Percentiles rank a stretch among this genome's conserved stretches.
phyloP scores from a whole-genome alignment of 2,113 vertebrate genomes.

The Odocoileus hemionus region DNA sequence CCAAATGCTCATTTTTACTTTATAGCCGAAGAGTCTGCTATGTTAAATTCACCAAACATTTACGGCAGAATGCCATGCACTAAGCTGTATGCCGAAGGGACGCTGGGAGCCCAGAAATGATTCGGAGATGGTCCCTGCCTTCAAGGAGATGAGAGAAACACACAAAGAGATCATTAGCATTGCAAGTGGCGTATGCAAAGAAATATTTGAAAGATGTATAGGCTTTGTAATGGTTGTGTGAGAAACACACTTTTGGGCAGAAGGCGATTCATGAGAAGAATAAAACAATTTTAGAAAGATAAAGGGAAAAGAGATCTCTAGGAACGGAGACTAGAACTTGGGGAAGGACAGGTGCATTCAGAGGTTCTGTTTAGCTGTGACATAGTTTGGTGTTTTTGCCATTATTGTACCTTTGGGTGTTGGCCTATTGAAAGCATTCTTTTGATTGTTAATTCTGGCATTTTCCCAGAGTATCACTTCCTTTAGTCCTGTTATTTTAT shows the following conservation, averaged over 20 bases:
- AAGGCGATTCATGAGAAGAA: neutral
- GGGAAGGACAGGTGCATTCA: neutral
- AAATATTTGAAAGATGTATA: neutral
- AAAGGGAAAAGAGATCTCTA: neutral
- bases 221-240: neutral
- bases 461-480: neutral
- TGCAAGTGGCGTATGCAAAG: neutral
- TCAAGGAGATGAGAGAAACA: neutral
- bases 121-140: neutral
- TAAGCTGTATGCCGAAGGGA: neutral
- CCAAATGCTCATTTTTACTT: neutral
- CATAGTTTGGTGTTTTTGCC: neutral
- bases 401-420: neutral
- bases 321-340: neutral
- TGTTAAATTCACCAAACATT: neutral
- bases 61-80: neutral
- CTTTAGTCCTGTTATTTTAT: neutral
- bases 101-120: neutral
- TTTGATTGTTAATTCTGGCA: neutral
- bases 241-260: neutral
- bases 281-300: neutral
- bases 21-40: neutral
- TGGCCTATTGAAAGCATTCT: neutral
- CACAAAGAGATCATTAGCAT: neutral
- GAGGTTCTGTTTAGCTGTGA: neutral